Base-by-base conservation (phyloP, 2,797 vertebrate species). In the Zenarchopterus dispar region DNA sequence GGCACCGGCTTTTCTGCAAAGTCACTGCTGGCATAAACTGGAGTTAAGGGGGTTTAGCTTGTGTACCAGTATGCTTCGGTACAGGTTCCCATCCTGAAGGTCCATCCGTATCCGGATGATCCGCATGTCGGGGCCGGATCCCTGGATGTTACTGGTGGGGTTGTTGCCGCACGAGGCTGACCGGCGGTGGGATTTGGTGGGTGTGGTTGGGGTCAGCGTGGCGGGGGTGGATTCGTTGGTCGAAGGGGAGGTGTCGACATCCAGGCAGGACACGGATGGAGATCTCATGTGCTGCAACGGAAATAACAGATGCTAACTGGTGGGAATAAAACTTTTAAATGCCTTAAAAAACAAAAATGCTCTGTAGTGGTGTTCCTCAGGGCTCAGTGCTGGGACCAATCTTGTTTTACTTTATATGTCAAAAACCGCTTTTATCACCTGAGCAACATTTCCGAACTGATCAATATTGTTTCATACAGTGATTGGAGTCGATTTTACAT, bases 31-130 rank as follows among this genome's bases (percentile, higher is more conserved):
- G 41, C 49, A 47, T 33, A 33, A 49, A 33, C 50, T 64, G n/a
- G 33, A 53, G 36, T 44, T 11, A 59, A 50, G 64, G 6, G 6
- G 10, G 13, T 53, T 15, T 1, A 31, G 43, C 4, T 46, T 31
- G 11, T 2, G 43, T 90, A 96, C 96, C 95, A 96, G 82, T 48
- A 97, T 95, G 89, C 96, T 97, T 56, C 96, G 93, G 82, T 97
- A 97, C 55, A 97, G 79, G 80, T 95, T 97, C 60, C 94, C 96
- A 0, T 96, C 94, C 0, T 94, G 93, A 65, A 97, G 84, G 62
- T 94, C 96, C 94, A 97, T 95, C 70, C 95, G 90, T 39, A 96
- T 96, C 21, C 94, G 88, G 88, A 97, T 93, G 82, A 97, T 95
- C 10, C 93, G 86, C 84, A 96, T 95, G 24, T 97, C 96, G 2